Evolutionary conservation across 2,113 vertebrate genomes (phyloP), one percentile per base, ranked within the genome.

Genomic region (Tetrao urogallus): DNA sequence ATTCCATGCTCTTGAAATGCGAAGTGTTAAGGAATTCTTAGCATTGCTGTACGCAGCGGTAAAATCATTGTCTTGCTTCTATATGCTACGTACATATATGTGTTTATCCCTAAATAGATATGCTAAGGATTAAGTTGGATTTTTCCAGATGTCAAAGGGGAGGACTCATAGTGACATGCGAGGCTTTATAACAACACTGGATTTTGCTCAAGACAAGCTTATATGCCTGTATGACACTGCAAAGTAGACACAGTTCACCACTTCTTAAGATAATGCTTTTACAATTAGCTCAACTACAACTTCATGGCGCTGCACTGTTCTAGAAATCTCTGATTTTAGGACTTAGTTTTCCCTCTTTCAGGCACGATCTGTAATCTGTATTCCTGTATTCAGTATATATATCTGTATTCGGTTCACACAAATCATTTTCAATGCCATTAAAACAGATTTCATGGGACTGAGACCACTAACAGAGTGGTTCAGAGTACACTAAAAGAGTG

Each of bases 141-240:
- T 67, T 85, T 81, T 91, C 36, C 8, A 73, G 17, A 42, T n/a
- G 38, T 58, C 40, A 48, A 1, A 13, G 45, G 14, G 65, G 30
- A 36, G 14, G 34, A 21, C 10, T 83, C 42, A 30, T 36, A 61
- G 21, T 60, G 48, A 58, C 61, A 75, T 15, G 30, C 16, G 83
- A 16, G 24, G 71, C 19, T 47, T 85, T 48, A 36, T 30, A 67
- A 64, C 6, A 6, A 34, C 48, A 45, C 18, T 42, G 27, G 9
- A 21, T 56, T 90, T 90, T 81, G n/a, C 42, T 82, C 67, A 81
- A 90, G 69, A 83, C 36, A 76, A 86, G 12, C 16, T 85, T 67
- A 57, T 0, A 0, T 86, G 47, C 52, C 43, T 71, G 48, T 14
- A 38, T 82, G 83, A 74, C 45, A 43, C 9, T 78, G 63, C 57